Conservation (phyloP, 2,888 invertebrate species). For the Liodrosophila aerea region DNA sequence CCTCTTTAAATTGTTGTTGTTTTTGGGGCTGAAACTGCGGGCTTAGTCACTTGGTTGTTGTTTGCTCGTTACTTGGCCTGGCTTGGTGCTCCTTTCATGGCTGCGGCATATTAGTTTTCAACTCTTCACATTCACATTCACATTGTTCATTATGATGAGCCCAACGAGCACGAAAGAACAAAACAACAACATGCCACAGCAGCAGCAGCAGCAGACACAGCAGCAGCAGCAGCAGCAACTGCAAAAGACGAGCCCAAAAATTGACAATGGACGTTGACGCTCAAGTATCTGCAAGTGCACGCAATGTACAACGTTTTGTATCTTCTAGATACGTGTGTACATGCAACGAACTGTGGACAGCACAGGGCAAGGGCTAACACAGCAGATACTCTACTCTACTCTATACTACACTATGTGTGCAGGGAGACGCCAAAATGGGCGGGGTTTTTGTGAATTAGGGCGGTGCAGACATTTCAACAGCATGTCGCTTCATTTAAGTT, state of each 20-base stretch:
- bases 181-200: slow-evolving; percentile 23
- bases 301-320: slow-evolving; percentile 58
- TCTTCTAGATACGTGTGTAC: slow-evolving; percentile 32
- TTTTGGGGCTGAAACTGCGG: slow-evolving; percentile 50
- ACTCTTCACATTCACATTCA: slow-evolving; percentile 42
- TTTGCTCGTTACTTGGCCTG: too few species aligned
- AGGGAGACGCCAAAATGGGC: too few species aligned
- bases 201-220: slow-evolving; percentile 13
- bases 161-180: slow-evolving; percentile 55
- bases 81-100: slow-evolving; percentile 52
- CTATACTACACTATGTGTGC: background rate
- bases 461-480: slow-evolving; percentile 73
- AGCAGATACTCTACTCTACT: background rate
- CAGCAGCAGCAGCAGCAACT: slow-evolving; percentile 13
- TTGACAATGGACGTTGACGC: slow-evolving; percentile 61
- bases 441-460: slow-evolving; percentile 43
- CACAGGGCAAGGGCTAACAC: slow-evolving; percentile 37
- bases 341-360: slow-evolving; percentile 36
- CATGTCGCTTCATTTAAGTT: slow-evolving; percentile 79
- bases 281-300: slow-evolving; percentile 74
- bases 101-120: slow-evolving; percentile 71
- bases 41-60: slow-evolving; percentile 68
- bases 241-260: slow-evolving; percentile 49
- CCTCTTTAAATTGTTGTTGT: slow-evolving; percentile 13
- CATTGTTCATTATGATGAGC: slow-evolving; percentile 69